phyloP scores from a whole-genome alignment of 2,888 invertebrate genomes.

The Trypoxylon attenuatum region DNA sequence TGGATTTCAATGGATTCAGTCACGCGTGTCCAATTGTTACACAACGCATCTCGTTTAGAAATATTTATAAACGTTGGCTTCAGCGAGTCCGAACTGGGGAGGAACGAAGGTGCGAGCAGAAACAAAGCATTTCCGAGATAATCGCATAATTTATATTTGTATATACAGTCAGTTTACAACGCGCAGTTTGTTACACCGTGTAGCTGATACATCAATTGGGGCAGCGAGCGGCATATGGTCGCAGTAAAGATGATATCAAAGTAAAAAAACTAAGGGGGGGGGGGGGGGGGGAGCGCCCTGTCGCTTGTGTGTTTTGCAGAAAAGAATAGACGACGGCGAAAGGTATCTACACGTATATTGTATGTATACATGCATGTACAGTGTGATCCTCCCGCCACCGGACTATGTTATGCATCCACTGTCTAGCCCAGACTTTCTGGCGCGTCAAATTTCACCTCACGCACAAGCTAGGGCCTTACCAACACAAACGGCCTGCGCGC shows the following conservation, averaged over 20 bases:
- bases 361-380: too few relatives aligned
- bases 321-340: conserved; percentile 33
- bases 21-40: too few relatives aligned
- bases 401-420: too few relatives aligned
- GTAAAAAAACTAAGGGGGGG: conserved; percentile 66
- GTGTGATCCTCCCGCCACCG: too few relatives aligned
- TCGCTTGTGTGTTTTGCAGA: conserved; percentile 24
- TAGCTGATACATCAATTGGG: conserved; percentile 60
- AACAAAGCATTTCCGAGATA: conserved; percentile 27
- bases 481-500: too few relatives aligned
- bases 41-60: too few relatives aligned
- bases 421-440: too few relatives aligned
- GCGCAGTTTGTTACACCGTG: conserved; percentile 67
- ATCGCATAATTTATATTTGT: conserved; percentile 71
- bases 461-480: too few relatives aligned
- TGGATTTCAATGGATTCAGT: too few relatives aligned
- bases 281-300: conserved; percentile 50
- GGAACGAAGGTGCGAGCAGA: background rate
- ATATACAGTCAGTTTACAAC: conserved; percentile 74
- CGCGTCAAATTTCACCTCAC: too few relatives aligned
- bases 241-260: conserved; percentile 65
- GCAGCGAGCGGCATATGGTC: conserved; percentile 61
- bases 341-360: conserved; percentile 19
- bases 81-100: too few relatives aligned
- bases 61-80: too few relatives aligned